These are phyloP conservation scores for Galago senegalensis DNA, from an alignment of 2,797 vertebrate genomes.

Conservation along the genomic window DNA sequence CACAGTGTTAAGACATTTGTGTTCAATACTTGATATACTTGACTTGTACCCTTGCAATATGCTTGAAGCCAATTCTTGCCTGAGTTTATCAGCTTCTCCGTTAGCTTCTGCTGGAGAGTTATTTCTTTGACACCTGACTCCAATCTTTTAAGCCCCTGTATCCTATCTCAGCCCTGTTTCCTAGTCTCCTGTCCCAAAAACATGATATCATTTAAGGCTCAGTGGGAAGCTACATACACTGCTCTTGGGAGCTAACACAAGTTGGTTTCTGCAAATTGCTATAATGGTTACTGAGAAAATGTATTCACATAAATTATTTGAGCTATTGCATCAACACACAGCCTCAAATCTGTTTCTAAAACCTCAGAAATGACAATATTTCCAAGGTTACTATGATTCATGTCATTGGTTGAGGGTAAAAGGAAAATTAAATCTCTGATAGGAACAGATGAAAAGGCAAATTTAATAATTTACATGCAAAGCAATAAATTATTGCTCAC, in stretches of 20 bases:
- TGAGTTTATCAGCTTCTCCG: neutral
- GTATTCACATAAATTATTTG: neutral
- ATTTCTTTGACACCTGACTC: neutral
- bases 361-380: neutral
- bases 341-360: neutral
- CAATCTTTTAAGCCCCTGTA: neutral
- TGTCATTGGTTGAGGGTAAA: conserved; percentile 34
- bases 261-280: neutral
- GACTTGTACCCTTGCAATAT: too few species aligned
- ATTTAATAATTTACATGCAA: conserved; percentile 35
- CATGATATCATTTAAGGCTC: neutral
- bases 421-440: conserved; percentile 43
- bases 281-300: neutral
- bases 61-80: neutral
- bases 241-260: neutral
- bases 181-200: neutral
- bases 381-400: neutral
- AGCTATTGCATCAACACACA: neutral
- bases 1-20: too few species aligned
- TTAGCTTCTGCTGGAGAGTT: neutral
- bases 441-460: conserved; percentile 44
- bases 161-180: neutral
- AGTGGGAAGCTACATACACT: neutral
- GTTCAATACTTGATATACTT: too few species aligned
- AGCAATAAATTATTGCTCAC: conserved; percentile 53